Base-by-base conservation (phyloP, 1,140 invertebrate species). In the Lordiphosa mommai region DNA sequence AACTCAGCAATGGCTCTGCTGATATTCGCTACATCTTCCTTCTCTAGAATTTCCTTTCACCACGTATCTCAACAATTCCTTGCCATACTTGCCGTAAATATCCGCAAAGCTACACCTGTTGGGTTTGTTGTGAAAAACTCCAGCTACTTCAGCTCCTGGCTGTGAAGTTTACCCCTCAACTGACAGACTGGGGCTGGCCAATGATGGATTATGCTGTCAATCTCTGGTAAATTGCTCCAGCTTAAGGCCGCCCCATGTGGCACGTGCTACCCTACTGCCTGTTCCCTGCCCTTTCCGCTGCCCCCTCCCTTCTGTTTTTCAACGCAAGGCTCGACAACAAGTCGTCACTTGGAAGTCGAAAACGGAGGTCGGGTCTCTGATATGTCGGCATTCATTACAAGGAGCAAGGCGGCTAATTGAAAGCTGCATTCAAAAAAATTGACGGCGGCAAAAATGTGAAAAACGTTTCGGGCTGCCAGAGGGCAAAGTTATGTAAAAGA, bases 121-220 rank as follows among this genome's bases (percentile, higher is more conserved):
- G 63, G 51, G 37, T 23, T 36, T 16, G 55, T 30, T 41, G 17
- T 17, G 46, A 40, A 40, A 32, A 32, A 14, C 36, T 23, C 34
- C 34, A 61, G 29, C 43, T 29, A 47, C 27, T 29, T 10, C 34
- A 29, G 33, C 30, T 10, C 40, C 16, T 34, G 34, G 30, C 43
- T 10, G 34, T 34, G 47, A 34, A 17, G n/a, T 48, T 17, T 8
- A 34, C 14, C 16, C 46, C 36, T 38, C 36, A 16, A 27, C 16
- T 27, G 49, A 27, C 23, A 27, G 52, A 23, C 17, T 48, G 30
- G 32, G 52, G 51, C 63, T 27, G 23, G 23, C 46, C 71, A 66
- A 71, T 80, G 76, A 80, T 82, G 76, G 76, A 80, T 82, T 80
- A 80, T 80, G 76, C 76, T 80, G 76, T 80, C 76, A 80, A 80